phyloP scores from a whole-genome alignment of 2,888 invertebrate species.

The Drosophila koepferae region DNA sequence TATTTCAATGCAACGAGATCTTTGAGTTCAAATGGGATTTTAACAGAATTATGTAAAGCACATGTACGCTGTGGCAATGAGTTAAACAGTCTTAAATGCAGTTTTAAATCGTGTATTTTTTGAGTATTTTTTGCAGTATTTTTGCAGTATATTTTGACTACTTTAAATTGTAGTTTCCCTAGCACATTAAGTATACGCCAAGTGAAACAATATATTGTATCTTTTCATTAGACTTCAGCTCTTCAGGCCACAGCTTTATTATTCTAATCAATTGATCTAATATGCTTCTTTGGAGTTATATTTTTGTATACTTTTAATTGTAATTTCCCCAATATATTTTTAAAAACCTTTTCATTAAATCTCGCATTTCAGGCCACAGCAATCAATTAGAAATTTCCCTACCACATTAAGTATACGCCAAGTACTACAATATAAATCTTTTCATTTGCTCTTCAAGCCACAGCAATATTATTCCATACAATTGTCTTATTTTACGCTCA shows the following conservation, averaged over 20 bases:
- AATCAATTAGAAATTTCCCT: neutral
- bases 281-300: too few relatives aligned
- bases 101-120: too few relatives aligned
- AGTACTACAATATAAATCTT: neutral
- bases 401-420: neutral
- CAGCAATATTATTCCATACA: neutral
- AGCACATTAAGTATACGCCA: neutral
- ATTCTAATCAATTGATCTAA: neutral
- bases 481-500: constrained; percentile 2
- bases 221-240: neutral
- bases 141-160: too few relatives aligned
- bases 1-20: neutral
- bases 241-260: neutral
- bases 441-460: neutral
- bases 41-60: neutral
- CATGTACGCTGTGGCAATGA: too few relatives aligned
- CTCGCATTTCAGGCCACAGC: too few relatives aligned
- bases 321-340: too few relatives aligned
- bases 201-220: neutral
- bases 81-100: too few relatives aligned
- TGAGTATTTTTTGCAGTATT: too few relatives aligned
- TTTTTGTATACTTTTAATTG: too few relatives aligned
- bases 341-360: too few relatives aligned
- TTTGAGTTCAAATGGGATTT: neutral
- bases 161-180: neutral